Base-by-base conservation (phyloP, 92 coral and sea anemone species). In the Ricordea florida region DNA sequence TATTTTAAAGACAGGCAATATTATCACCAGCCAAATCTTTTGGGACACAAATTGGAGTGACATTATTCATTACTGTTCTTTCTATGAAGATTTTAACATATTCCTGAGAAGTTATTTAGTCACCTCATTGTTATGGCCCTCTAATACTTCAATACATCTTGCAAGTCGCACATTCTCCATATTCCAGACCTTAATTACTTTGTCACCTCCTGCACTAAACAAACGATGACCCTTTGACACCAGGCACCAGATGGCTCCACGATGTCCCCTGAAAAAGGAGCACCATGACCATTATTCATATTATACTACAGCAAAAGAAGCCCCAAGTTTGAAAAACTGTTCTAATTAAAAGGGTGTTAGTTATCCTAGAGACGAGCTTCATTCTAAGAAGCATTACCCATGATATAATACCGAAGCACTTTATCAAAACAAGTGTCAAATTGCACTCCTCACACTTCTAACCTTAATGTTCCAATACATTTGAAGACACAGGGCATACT, bases 391-490 rank as follows among this genome's bases (percentile, higher is more conserved):
- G 2, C 13, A 10, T 9, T 24, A 18, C 20, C 22, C 57, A 49
- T 28, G 9, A 14, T 15, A 23, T 14, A 21, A 21, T 22, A 13
- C 28, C 66, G 46, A 10, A 58, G 37, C 13, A 31, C 6, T 30
- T 5, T 33, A 2, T 41, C 22, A 57, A 57, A 57, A 17, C 13
- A 16, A 34, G 13, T 37, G 13, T 28, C 11, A 4, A 31, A 35
- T 4, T 14, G 13, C 10, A 2, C 7, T 59, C 0, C 27, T 23
- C 28, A 29, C 52, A 11, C 1, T 5, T 17, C 75, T 22, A 76
- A 96, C 99, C 99, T 96, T 55, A 96, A 56, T 6, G 99, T 96
- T 3, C 99, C 99, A 72, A 96, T 85, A 62, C 99, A 96, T 57
- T 96, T 96, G 28, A 96, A 92, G 58, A 96, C 93, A 50, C 97